Percentiles rank a stretch among this genome's conserved stretches.
Conservation (phyloP, 1,140 invertebrate genomes). For the Ips typographus region DNA sequence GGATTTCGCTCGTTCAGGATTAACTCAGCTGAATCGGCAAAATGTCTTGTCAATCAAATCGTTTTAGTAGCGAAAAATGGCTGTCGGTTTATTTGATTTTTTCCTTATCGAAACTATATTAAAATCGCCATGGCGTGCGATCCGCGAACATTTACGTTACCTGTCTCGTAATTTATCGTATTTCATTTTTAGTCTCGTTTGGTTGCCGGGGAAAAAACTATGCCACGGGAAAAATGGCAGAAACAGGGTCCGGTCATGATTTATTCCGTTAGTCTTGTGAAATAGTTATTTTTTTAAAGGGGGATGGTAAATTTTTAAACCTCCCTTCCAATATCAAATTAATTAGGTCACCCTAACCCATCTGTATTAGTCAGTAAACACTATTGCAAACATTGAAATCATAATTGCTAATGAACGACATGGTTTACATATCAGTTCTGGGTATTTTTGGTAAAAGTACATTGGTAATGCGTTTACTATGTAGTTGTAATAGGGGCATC, state of each 20-base stretch:
- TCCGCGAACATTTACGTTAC: slow-evolving; percentile 19
- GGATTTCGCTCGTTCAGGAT: slow-evolving; percentile 5
- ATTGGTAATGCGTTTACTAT: no score
- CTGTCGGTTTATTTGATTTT: slow-evolving; percentile 21
- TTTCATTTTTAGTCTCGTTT: slow-evolving; percentile 21
- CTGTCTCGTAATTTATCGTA: slow-evolving; percentile 20
- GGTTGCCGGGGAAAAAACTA: slow-evolving; percentile 17
- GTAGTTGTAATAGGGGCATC: no score
- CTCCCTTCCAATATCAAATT: no score
- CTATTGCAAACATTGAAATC: no score
- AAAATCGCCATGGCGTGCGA: slow-evolving; percentile 23
- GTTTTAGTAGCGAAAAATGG: slow-evolving; percentile 14
- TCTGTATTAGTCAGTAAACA: no score
- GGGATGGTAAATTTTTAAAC: no score
- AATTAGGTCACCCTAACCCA: no score
- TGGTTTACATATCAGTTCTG: no score
- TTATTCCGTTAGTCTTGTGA: slow-evolving; percentile 9
- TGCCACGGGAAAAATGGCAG: slow-evolving; percentile 14
- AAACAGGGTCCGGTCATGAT: slow-evolving; percentile 5
- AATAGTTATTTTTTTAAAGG: background rate
- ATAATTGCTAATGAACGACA: no score
- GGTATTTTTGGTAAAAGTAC: no score
- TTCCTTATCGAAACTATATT: slow-evolving; percentile 23
- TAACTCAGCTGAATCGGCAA: slow-evolving; percentile 12
- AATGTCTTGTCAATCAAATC: slow-evolving; percentile 21